Evolutionary conservation across 1,140 invertebrate genomes (phyloP), one percentile per base, ranked within the genome.

Genomic region (Physella acuta): DNA sequence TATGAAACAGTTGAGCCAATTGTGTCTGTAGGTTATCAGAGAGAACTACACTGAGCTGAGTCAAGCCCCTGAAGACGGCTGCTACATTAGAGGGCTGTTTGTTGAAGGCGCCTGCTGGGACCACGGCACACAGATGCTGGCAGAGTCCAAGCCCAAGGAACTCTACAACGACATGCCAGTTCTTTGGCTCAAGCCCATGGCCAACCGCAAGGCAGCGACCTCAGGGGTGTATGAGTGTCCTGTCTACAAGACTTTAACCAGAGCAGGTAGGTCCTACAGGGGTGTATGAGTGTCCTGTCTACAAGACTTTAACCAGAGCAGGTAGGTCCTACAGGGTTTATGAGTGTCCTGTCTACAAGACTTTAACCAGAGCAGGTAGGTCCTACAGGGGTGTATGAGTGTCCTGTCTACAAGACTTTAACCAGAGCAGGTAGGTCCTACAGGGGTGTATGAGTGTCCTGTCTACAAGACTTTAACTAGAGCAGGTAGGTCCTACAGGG

Each of bases 271-370:
- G 76, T 74, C 17, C 69, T 3, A 62, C 60, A 30, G 77, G 78
- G 1, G 69, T 81, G n/a, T 84, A 84, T 60, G 70, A 78, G n/a
- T 84, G 82, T 66, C 82, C 82, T 24, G 80, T 84, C n/a, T 84
- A 84, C 68, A 84, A 84, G 72, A 84, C 82, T 37, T 67, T 83
- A 24, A 82, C 81, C 30, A 72, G 82, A 73, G 79, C 82, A 56
- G 82, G 82, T 82, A 20, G 70, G 60, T 68, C n/a, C n/a, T n/a
- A n/a, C n/a, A n/a, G n/a, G n/a, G n/a, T n/a, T n/a, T 86, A 86
- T 64, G 80, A 83, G 14, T 86, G 85, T 69, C 85, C 85, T n/a
- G 84, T 85, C 17, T 86, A 86, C 69, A 86, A 86, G 68, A 86
- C 85, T 51, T 77, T 86, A 28, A 86, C 84, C n/a, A 76, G 85